Base-by-base conservation (phyloP, 64 coral and sea anemone genomes). In the Stichodactyla mertensii region DNA sequence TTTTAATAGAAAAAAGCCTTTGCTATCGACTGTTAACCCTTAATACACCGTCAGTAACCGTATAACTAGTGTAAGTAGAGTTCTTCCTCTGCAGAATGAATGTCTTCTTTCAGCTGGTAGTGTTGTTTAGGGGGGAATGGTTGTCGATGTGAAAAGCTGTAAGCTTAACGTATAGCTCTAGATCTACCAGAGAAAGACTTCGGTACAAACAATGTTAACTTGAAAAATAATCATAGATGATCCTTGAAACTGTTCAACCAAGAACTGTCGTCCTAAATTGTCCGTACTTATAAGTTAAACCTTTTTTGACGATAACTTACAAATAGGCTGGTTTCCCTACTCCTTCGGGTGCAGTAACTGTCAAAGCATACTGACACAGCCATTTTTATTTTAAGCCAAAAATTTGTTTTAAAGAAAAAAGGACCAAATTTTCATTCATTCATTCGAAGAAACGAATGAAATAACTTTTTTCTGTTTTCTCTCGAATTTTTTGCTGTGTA, bases 1-100 rank as follows among this genome's bases (percentile, higher is more conserved):
- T 74, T 74, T 74, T 74, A 74, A 74, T 74, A 74, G 69, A 74
- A 74, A 45, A 74, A 74, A 74, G 69, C 69, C 23, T 74, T 74
- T 28, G 69, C 69, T 74, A 74, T 26, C 24, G 69, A 74, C 64
- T 74, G 24, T 74, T 9, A 74, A 74, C 69, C 27, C 69, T 31
- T 27, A 74, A 74, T 74, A 74, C 24, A 31, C 24, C 69, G 69
- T 14, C 69, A 74, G 12, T 74, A 74, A 74, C 6, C 69, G 22
- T 36, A 74, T 74, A 74, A 74, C 12, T 74, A 74, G 6, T 74
- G 20, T n/a, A 74, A 74, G 69, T 11, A 31, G 69, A 31, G 69
- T 74, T 74, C 7, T 74, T 74, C 26, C 10, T 23, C 27, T 74
- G 69, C 69, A 74, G 24, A 70, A 70, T 70, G 66, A 74, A 27